Base-by-base conservation (phyloP, 30 jellyfish, hydroid and myxozoan species). In the Aurelia aurita region DNA sequence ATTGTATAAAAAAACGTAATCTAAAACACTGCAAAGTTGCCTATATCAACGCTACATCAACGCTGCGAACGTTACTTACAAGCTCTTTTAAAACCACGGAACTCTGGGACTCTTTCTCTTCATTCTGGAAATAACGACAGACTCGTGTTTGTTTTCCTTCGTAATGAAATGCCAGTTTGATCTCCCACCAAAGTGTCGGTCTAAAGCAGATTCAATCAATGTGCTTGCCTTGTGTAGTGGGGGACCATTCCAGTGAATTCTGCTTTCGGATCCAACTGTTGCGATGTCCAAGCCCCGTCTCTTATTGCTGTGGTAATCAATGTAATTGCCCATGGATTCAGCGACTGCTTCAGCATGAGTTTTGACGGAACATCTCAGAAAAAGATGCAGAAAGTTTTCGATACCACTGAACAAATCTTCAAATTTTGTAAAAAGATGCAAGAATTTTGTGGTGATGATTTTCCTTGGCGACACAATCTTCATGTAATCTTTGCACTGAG, bases 171-270 rank as follows among this genome's bases (percentile, higher is more conserved):
- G n/a, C n/a, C n/a, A n/a, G n/a, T n/a, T n/a, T n/a, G n/a, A n/a
- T n/a, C n/a, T n/a, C n/a, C n/a, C n/a, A n/a, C n/a, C n/a, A n/a
- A n/a, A n/a, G n/a, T n/a, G n/a, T n/a, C n/a, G n/a, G n/a, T n/a
- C n/a, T n/a, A n/a, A n/a, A n/a, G n/a, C n/a, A n/a, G n/a, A n/a
- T n/a, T n/a, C n/a, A n/a, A n/a, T n/a, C n/a, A n/a, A n/a, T n/a
- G n/a, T n/a, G n/a, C n/a, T n/a, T n/a, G n/a, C n/a, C 46, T 67
- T 67, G 53, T 58, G 66, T 58, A 77, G 78, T 43, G 88, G 88
- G 78, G 88, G 78, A 77, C 88, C 78, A 77, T 77, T 77, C 78
- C 88, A 77, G 78, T 77, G 88, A 77, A 58, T 77, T 58, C 67
- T 35, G 54, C 88, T 77, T 74, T 74, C 59, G 7, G 74, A 74